Evolutionary conservation across 2,797 vertebrate species (phyloP).

Genomic region (Sparus aurata): DNA sequence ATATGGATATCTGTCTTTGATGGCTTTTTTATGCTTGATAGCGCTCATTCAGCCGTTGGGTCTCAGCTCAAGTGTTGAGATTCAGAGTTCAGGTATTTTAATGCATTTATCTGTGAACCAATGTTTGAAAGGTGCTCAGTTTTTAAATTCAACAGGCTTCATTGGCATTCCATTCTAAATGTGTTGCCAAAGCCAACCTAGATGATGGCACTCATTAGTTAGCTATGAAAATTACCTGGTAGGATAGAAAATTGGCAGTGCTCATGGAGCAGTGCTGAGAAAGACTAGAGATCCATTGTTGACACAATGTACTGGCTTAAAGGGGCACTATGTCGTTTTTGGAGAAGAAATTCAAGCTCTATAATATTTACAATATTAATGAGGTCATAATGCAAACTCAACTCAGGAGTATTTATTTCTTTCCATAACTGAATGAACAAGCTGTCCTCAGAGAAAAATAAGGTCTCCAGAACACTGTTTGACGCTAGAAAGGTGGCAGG

Average conservation of each 20-base stretch:
- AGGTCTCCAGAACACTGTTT: too few relatives aligned
- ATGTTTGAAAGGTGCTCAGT: not conserved
- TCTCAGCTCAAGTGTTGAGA: not conserved
- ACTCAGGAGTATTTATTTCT: too few relatives aligned
- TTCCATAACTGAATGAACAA: too few relatives aligned
- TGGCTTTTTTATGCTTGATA: not conserved
- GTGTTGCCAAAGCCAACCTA: too few relatives aligned
- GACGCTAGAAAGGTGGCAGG: too few relatives aligned
- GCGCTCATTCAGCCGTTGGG: not conserved
- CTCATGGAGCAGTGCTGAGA: not conserved
- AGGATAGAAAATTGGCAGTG: not conserved
- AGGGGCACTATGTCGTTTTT: too few relatives aligned
- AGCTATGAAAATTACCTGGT: constrained; percentile 27
- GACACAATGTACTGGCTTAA: not conserved
- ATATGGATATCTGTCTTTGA: not conserved
- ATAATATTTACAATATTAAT: too few relatives aligned
- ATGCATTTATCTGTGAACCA: not conserved
- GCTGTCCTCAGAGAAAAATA: too few relatives aligned
- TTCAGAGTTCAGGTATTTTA: not conserved
- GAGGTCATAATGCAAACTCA: too few relatives aligned
- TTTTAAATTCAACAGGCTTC: too few relatives aligned
- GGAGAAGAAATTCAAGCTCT: too few relatives aligned
- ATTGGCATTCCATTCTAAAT: too few relatives aligned
- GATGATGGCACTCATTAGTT: constrained; percentile 3
- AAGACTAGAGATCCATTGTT: constrained; percentile 10